Evolutionary conservation across 2,113 vertebrate genomes (phyloP), one percentile per base, ranked within the genome.

Genomic region (Alligator sinensis): DNA sequence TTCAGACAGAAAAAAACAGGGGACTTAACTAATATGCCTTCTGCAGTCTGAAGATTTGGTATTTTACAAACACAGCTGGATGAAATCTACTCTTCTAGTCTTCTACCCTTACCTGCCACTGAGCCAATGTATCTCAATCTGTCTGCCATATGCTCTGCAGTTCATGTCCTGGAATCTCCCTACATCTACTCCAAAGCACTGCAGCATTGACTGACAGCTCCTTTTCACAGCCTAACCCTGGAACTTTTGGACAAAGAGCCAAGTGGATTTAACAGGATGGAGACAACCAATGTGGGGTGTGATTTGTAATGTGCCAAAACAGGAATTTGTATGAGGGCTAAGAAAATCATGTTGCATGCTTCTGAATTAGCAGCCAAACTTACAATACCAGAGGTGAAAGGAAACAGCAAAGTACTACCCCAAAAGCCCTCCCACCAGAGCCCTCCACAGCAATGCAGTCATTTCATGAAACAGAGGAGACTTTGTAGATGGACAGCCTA

Each of bases 281-380:
- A 62, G 34, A 11, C 13, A n/a, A 19, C 21, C 47, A 2, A 80
- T 72, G 57, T 24, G 77, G n/a, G n/a, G n/a, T 16, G 28, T 30
- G n/a, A 59, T 28, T 60, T 34, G 5, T 3, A 55, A 34, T 38
- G 55, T 2, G 1, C 58, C 28, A 13, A n/a, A n/a, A 34, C 24
- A 25, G 6, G 59, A 30, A 16, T 72, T 59, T 84, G 84, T 30
- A 80, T 64, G 14, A 83, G 27, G 63, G 18, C 17, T 80, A 60
- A 38, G 22, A 25, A 0, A 0, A 4, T 1, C 55, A 27, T 4
- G 11, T 3, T 70, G 24, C 4, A 2, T 4, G 3, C 17, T 7
- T 1, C 3, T n/a, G 66, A 18, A 74, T 30, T n/a, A 80, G 34
- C 84, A 62, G 54, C 47, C 34, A 13, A 55, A 15, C 47, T 24